Base-by-base conservation (phyloP, 2,797 vertebrate genomes). In the Melanotaenia maccullochi region DNA sequence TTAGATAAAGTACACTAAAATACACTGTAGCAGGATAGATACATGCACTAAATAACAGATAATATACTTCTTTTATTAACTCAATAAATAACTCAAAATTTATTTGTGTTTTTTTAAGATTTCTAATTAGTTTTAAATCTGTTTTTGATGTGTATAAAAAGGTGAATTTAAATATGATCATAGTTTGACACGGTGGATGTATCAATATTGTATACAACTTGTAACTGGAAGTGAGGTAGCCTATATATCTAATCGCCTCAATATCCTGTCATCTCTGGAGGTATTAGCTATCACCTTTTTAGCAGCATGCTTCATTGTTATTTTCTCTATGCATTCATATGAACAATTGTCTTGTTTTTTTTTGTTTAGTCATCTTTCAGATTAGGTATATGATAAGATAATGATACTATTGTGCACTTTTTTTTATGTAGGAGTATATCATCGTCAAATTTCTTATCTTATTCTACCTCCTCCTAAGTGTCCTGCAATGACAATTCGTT, bases 401-500 rank as follows among this genome's bases (percentile, higher is more conserved):
- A 77, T 83, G 65, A 87, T 73, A 76, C 71, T 22, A 28, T 63
- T 64, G 65, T 81, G 81, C 73, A 58, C 35, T 59, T 67, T 81
- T 38, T 47, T 47, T 71, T 84, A 60, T 83, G 78, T 78, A 51
- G 67, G 76, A 88, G 76, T 49, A 57, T 85, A 83, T 91, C 73
- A 82, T 90, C 88, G 79, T 91, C 79, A 71, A 89, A 84, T 87
- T 91, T 79, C 80, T 78, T 65, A 64, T 58, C 70, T 60, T 63
- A 3, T 75, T 80, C 75, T 82, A 49, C 75, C 85, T 87, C 85
- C 70, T 87, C 76, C 74, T 67, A 71, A 83, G 82, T 78, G 84
- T 85, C 73, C 88, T 72, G 81, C 89, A 75, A 87, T 86, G 90
- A 93, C 89, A 93, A 85, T 91, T 90, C 83, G 79, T 84, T 91